A percentile compares a stretch with the other conserved stretches of the same genome.
phyloP scores from a whole-genome alignment of 1,140 invertebrate species.

The Patella vulgata region DNA sequence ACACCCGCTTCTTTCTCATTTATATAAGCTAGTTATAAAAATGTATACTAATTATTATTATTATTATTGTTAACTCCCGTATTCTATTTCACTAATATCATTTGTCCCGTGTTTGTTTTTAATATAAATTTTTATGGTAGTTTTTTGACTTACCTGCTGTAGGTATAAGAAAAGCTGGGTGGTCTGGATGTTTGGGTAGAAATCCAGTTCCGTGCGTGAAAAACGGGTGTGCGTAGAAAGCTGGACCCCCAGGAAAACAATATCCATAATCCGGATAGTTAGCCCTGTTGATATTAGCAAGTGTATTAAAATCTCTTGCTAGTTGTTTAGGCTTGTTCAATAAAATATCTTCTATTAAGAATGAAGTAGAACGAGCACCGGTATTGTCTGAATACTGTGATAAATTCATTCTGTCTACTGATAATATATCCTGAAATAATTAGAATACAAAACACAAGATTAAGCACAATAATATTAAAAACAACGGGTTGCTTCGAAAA shows the following conservation, averaged over 20 bases:
- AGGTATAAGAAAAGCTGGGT: constrained; percentile 65
- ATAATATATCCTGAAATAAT: no score
- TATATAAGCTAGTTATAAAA: no score
- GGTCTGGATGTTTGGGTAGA: constrained; percentile 69
- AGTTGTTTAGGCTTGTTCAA: constrained; percentile 70
- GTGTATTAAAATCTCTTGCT: constrained; percentile 35
- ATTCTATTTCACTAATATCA: no score
- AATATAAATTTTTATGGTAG: no score
- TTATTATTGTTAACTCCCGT: no score
- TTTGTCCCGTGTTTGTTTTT: no score
- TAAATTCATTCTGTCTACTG: constrained; percentile 14
- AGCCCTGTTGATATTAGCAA: constrained; percentile 36
- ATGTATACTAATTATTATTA: no score
- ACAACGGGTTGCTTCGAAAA: no score
- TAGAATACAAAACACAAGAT: no score
- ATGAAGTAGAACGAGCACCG: constrained; percentile 67
- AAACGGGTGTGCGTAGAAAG: constrained; percentile 62
- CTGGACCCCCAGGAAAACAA: constrained; percentile 43
- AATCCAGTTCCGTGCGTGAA: constrained; percentile 67
- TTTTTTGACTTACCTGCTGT: constrained; percentile 69
- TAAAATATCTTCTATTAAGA: constrained; percentile 84
- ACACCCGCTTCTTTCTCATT: no score
- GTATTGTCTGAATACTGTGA: constrained; percentile 20
- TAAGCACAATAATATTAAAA: no score
- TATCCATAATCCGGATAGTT: constrained; percentile 53